phyloP scores from a whole-genome alignment of 2,888 invertebrate species.

The Xanthostigma xanthostigma region DNA sequence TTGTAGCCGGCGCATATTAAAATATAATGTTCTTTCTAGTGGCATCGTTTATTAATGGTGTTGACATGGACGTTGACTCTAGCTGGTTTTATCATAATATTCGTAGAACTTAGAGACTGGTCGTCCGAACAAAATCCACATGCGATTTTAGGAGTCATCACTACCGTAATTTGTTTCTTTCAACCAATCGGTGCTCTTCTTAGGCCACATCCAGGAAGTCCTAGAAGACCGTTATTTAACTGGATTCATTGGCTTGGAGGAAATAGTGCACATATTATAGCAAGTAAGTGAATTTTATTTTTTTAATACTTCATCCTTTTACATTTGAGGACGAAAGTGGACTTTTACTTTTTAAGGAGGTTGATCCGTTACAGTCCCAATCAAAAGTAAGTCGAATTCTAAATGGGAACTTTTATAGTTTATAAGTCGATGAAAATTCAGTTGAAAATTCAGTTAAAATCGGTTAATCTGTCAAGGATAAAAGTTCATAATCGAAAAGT shows the following conservation, averaged over 20 bases:
- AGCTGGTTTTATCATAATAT: constrained; percentile 64
- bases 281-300: constrained; percentile 44
- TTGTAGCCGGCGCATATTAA: background rate
- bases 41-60: constrained; percentile 77
- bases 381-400: too few relatives aligned
- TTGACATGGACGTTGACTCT: constrained; percentile 66
- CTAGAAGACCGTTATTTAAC: constrained; percentile 69
- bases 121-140: constrained; percentile 62
- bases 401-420: too few relatives aligned
- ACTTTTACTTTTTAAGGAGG: too few relatives aligned
- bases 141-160: constrained; percentile 66
- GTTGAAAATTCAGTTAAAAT: too few relatives aligned
- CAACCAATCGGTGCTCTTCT: constrained; percentile 80
- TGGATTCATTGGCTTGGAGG: constrained; percentile 86
- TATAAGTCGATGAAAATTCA: too few relatives aligned
- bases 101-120: constrained; percentile 66
- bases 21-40: constrained; percentile 34
- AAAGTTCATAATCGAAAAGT: too few relatives aligned
- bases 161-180: constrained; percentile 63
- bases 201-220: constrained; percentile 71
- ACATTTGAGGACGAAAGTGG: too few relatives aligned
- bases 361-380: too few relatives aligned
- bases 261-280: constrained; percentile 73
- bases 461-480: too few relatives aligned
- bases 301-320: too few relatives aligned